A percentile compares a stretch with the other conserved stretches of the same genome.
phyloP scores from a whole-genome alignment of 1,140 invertebrate genomes.

The Mercenaria mercenaria region DNA sequence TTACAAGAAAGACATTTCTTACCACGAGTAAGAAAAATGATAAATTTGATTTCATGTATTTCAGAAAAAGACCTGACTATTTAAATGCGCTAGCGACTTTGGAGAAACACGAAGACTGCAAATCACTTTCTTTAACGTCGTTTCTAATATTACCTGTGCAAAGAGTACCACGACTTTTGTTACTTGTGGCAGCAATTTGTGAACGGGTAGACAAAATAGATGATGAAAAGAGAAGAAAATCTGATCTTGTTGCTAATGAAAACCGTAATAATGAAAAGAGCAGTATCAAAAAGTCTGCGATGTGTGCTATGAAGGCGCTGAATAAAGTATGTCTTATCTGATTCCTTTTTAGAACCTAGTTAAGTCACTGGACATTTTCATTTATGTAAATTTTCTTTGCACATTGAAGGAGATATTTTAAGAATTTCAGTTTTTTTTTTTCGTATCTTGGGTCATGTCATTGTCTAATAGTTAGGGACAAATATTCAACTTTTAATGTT shows the following conservation, averaged over 20 bases:
- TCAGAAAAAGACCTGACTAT: slow-evolving; percentile 79
- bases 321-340: slow-evolving; percentile 92
- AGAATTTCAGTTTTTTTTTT: too few relatives aligned
- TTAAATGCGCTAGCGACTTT: slow-evolving; percentile 85
- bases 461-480: too few relatives aligned
- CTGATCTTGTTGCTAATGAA: slow-evolving; percentile 58
- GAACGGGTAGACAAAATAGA: slow-evolving; percentile 89
- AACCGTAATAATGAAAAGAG: background rate
- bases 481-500: too few relatives aligned
- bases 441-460: too few relatives aligned
- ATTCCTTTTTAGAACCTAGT: too few relatives aligned
- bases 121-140: slow-evolving; percentile 95
- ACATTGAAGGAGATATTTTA: too few relatives aligned
- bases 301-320: slow-evolving; percentile 92
- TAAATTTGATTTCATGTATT: slow-evolving; percentile 7
- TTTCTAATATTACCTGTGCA: slow-evolving; percentile 99
- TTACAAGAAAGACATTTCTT: too few relatives aligned
- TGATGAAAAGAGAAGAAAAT: slow-evolving; percentile 88
- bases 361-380: too few relatives aligned
- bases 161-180: slow-evolving; percentile 95
- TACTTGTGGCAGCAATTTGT: slow-evolving; percentile 96
- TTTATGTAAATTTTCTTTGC: too few relatives aligned
- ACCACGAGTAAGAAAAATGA: too few relatives aligned
- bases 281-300: slow-evolving; percentile 87
- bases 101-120: slow-evolving; percentile 94